Conservation (phyloP, 2,888 invertebrate genomes). For the Punctoribates punctum region DNA sequence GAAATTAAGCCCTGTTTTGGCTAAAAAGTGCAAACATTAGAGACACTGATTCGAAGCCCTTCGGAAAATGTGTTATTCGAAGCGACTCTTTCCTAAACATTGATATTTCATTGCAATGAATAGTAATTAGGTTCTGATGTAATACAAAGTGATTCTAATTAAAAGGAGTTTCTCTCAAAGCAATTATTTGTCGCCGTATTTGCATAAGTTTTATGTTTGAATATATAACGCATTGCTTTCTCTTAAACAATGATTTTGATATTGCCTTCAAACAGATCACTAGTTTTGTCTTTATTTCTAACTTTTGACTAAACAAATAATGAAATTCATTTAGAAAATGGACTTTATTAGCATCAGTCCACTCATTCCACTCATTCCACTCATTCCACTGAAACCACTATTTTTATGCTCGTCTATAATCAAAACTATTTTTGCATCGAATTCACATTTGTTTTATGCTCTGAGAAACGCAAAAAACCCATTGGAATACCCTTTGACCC, state of each 20-base stretch:
- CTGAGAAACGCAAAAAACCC: constrained; percentile 27
- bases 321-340: constrained; percentile 34
- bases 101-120: constrained; percentile 30
- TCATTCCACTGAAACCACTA: not conserved
- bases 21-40: constrained; percentile 10
- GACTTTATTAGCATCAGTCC: constrained; percentile 6
- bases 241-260: constrained; percentile 11
- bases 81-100: constrained; percentile 24
- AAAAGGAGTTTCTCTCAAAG: constrained; percentile 11
- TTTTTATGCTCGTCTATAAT: not conserved
- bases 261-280: not conserved
- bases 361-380: not conserved
- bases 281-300: not conserved
- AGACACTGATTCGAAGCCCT: not conserved
- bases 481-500: constrained; percentile 3
- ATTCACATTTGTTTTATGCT: not conserved
- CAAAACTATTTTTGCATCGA: not conserved
- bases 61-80: not conserved
- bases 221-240: constrained; percentile 20
- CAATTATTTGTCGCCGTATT: constrained; percentile 19
- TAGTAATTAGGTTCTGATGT: constrained; percentile 20
- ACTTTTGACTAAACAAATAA: constrained; percentile 25
- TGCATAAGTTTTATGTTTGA: constrained; percentile 27
- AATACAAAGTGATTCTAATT: constrained; percentile 27
- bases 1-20: not conserved